Evolutionary conservation across 2,888 invertebrate species (phyloP).

Genomic region (Scelioninae gen. 1): DNA sequence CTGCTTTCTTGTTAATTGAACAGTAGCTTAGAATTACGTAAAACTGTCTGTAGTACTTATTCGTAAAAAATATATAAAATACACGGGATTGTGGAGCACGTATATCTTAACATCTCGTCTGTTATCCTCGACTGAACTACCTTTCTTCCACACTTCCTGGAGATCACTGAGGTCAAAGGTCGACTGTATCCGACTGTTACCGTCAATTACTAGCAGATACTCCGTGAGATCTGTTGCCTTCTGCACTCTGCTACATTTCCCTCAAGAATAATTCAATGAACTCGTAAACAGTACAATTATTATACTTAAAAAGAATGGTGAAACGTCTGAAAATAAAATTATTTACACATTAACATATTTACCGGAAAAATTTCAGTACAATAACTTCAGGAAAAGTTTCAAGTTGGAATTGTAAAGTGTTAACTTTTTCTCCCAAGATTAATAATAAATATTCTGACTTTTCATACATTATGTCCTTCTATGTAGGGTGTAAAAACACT

Average conservation of each 20-base stretch:
- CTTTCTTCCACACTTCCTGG: constrained; percentile 70
- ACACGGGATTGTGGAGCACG: constrained; percentile 41
- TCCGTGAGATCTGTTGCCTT: constrained; percentile 67
- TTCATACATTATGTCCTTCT: too few species aligned
- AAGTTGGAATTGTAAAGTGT: too few species aligned
- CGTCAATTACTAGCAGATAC: constrained; percentile 70
- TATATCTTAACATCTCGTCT: constrained; percentile 66
- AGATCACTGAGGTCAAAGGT: constrained; percentile 69
- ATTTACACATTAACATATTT: too few species aligned
- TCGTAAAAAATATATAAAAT: constrained; percentile 33
- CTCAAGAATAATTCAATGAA: constrained; percentile 43
- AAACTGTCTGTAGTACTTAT: not conserved
- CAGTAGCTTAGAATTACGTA: not conserved
- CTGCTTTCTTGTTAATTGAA: not conserved
- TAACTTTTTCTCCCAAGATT: too few species aligned
- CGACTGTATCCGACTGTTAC: constrained; percentile 69
- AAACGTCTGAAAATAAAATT: too few species aligned
- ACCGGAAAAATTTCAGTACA: too few species aligned
- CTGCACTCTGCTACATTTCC: constrained; percentile 34
- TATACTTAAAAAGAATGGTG: too few species aligned
- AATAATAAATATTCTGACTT: too few species aligned
- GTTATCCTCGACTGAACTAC: constrained; percentile 61
- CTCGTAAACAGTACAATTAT: not conserved
- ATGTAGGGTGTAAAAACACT: too few species aligned
- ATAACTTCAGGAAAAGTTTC: too few species aligned